A percentile compares a stretch with the other conserved stretches of the same genome.
Conservation (phyloP, 2,797 vertebrate species). For the Lepus townsendii region DNA sequence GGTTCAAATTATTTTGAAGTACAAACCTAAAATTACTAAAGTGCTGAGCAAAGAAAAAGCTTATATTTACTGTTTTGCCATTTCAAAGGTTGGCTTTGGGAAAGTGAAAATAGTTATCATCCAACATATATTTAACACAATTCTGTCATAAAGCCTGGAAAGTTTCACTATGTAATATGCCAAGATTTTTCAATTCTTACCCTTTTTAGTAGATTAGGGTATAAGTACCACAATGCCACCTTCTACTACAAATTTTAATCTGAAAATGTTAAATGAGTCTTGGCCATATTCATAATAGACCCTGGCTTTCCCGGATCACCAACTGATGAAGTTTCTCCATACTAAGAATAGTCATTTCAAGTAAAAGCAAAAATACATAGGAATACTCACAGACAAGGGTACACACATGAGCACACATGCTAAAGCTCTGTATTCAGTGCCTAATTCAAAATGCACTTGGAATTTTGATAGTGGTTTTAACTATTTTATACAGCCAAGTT, state of each 20-base stretch:
- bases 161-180: not conserved
- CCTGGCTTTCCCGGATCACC: not conserved
- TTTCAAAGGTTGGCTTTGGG: not conserved
- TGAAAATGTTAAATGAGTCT: not conserved
- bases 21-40: slow-evolving; percentile 7
- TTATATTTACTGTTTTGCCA: not conserved
- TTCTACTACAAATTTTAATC: slow-evolving; percentile 15
- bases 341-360: not conserved
- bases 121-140: not conserved
- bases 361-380: not conserved
- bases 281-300: not conserved
- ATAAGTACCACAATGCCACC: not conserved
- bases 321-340: not conserved
- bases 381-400: not conserved
- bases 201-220: not conserved
- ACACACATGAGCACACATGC: not conserved
- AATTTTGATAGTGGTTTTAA: not conserved
- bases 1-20: slow-evolving; percentile 50
- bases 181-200: not conserved
- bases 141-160: not conserved
- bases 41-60: not conserved
- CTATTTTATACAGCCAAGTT: not conserved
- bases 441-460: not conserved
- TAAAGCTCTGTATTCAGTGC: not conserved
- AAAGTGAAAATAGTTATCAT: not conserved